These are phyloP conservation scores for Neodiprion pinetum DNA, from an alignment of 1,140 invertebrate genomes.

Conservation along the genomic window DNA sequence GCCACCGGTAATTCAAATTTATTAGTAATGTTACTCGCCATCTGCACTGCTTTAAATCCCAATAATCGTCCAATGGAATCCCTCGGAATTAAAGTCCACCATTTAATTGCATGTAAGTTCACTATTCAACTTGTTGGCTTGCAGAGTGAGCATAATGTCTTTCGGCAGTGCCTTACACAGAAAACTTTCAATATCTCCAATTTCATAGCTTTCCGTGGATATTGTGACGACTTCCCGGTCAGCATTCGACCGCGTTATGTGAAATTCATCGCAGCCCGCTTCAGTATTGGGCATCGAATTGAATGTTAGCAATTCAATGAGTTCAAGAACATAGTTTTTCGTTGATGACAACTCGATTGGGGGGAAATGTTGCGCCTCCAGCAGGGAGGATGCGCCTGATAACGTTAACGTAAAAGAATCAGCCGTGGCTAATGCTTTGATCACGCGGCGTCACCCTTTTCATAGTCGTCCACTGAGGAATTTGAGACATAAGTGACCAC, in stretches of 20 bases:
- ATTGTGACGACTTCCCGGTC: conserved; percentile 28
- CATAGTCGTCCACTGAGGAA: not conserved
- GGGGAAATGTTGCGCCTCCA: not conserved
- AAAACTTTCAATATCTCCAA: not conserved
- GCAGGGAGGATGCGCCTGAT: too few species aligned
- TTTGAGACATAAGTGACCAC: too few species aligned
- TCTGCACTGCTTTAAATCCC: too few species aligned
- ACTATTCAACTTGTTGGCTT: conserved; percentile 32
- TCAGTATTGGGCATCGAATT: conserved; percentile 50
- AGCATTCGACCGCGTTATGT: conserved; percentile 26
- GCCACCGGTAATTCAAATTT: too few species aligned
- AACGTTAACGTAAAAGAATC: conserved; percentile 18
- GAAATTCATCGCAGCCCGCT: conserved; percentile 43
- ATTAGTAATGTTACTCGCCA: too few species aligned
- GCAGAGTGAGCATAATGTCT: too few species aligned
- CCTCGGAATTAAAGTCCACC: too few species aligned
- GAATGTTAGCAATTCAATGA: conserved; percentile 47
- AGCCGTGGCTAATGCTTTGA: not conserved
- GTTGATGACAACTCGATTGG: conserved; percentile 29
- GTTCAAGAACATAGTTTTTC: conserved; percentile 21
- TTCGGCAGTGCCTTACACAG: too few species aligned
- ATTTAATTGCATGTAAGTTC: conserved; percentile 27
- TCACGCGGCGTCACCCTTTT: conserved; percentile 8
- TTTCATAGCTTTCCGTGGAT: conserved; percentile 10
- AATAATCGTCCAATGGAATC: too few species aligned